A percentile compares a stretch with the other conserved stretches of the same genome.
phyloP scores from a whole-genome alignment of 2,888 invertebrate species.

The Sthenelais limicola region DNA sequence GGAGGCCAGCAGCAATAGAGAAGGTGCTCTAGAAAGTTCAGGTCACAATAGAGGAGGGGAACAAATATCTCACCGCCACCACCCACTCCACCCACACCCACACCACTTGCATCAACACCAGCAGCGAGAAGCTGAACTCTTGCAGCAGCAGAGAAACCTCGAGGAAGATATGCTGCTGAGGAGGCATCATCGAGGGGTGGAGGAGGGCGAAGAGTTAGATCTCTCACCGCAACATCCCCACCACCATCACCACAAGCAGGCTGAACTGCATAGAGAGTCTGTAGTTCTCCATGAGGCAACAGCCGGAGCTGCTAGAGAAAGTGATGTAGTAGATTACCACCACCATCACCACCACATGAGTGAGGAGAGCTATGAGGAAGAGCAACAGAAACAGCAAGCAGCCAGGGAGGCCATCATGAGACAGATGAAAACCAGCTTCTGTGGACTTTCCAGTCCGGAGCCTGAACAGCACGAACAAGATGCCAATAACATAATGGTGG shows the following conservation, averaged over 20 bases:
- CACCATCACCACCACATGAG: too few species aligned
- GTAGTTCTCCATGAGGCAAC: neutral
- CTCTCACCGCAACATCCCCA: neutral
- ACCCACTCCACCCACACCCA: neutral
- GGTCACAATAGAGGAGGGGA: too few species aligned
- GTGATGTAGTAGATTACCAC: too few species aligned
- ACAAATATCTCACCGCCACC: neutral
- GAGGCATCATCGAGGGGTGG: neutral
- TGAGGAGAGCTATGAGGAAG: neutral
- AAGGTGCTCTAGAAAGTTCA: too few species aligned
- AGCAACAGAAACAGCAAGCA: neutral
- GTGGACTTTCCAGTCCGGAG: neutral
- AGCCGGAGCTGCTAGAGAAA: neutral
- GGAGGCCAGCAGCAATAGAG: neutral
- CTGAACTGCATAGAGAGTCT: slow-evolving; percentile 11
- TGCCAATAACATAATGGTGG: neutral
- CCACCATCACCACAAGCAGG: neutral
- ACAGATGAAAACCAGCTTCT: slow-evolving; percentile 34
- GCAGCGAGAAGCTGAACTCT: slow-evolving; percentile 3
- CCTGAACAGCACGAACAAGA: neutral
- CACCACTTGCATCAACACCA: neutral
- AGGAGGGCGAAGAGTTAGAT: neutral
- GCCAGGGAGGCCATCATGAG: slow-evolving; percentile 21
- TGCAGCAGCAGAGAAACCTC: neutral
- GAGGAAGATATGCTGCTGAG: slow-evolving; percentile 1